Evolutionary conservation across 2,888 invertebrate species (phyloP).

Genomic region (Cistogaster globosa): DNA sequence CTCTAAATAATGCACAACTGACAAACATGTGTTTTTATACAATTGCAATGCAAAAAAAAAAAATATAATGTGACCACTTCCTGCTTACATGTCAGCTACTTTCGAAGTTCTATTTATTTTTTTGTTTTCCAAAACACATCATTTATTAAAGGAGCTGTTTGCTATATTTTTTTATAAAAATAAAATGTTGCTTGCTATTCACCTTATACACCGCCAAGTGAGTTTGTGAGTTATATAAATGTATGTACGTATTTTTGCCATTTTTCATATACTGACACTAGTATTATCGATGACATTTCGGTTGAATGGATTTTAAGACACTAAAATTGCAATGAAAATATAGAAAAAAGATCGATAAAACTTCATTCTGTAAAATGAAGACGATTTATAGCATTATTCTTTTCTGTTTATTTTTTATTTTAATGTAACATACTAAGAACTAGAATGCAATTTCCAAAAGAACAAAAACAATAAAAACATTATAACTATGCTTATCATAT

Average conservation of each 20-base stretch:
- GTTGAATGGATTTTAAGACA: conserved; percentile 66
- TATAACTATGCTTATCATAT: conserved; percentile 3
- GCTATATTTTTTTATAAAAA: conserved; percentile 3
- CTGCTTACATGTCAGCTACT: conserved; percentile 40
- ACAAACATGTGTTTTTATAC: neutral
- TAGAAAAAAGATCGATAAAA: conserved; percentile 8
- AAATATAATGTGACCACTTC: conserved; percentile 58
- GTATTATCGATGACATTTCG: conserved; percentile 68
- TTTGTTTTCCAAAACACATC: neutral
- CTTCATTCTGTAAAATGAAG: conserved; percentile 38
- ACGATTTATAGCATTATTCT: conserved; percentile 31
- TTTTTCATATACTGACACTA: conserved; percentile 43
- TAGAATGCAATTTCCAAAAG: neutral
- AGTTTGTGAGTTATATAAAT: conserved; percentile 6
- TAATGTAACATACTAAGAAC: neutral
- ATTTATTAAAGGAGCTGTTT: conserved; percentile 22
- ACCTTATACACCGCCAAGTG: neutral
- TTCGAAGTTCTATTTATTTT: neutral
- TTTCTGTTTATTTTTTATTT: neutral
- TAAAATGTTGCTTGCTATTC: neutral
- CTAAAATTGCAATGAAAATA: conserved; percentile 53
- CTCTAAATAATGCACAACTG: neutral
- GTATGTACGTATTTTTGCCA: conserved; percentile 12
- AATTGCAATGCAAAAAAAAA: conserved; percentile 38
- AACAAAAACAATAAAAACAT: conserved; percentile 28